Percentiles rank a stretch among this genome's conserved stretches.
Conservation (phyloP, 2,113 vertebrate species). For the Polypterus senegalus region DNA sequence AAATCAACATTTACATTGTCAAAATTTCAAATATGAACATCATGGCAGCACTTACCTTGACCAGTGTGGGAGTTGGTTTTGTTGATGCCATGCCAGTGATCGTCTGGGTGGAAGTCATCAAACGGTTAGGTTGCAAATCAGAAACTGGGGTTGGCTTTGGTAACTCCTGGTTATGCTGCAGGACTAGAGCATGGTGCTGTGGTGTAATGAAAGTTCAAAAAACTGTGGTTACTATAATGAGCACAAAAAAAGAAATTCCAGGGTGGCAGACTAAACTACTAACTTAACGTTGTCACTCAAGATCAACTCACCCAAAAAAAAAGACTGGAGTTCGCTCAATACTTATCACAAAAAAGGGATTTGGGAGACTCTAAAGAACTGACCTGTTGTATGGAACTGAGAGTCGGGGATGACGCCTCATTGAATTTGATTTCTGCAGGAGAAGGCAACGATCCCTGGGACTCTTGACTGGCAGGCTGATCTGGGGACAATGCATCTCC, state of each 20-base stretch:
- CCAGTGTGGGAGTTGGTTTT: constrained; percentile 69
- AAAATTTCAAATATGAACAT: not conserved
- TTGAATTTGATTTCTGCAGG: constrained; percentile 62
- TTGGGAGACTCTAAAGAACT: not conserved
- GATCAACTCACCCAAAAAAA: not conserved
- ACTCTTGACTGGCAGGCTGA: constrained; percentile 90
- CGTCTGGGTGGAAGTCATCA: constrained; percentile 33
- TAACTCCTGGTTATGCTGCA: constrained; percentile 55
- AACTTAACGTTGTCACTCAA: too few relatives aligned
- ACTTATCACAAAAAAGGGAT: not conserved
- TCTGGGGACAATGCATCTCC: constrained; percentile 86
- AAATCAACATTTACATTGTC: not conserved
- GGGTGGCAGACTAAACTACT: not conserved
- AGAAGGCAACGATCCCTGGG: constrained; percentile 73
- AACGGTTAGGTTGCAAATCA: constrained; percentile 37
- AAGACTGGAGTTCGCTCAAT: not conserved
- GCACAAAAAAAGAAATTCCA: not conserved
- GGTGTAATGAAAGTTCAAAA: not conserved
- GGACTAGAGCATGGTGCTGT: constrained; percentile 56
- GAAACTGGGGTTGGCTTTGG: constrained; percentile 52
- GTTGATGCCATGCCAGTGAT: constrained; percentile 41
- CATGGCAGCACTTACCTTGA: constrained; percentile 65
- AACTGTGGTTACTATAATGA: too few relatives aligned
- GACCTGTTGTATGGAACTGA: constrained; percentile 50
- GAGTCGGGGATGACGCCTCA: constrained; percentile 57